Base-by-base conservation (phyloP, 2,113 vertebrate genomes). In the Leucopternis melanops region DNA sequence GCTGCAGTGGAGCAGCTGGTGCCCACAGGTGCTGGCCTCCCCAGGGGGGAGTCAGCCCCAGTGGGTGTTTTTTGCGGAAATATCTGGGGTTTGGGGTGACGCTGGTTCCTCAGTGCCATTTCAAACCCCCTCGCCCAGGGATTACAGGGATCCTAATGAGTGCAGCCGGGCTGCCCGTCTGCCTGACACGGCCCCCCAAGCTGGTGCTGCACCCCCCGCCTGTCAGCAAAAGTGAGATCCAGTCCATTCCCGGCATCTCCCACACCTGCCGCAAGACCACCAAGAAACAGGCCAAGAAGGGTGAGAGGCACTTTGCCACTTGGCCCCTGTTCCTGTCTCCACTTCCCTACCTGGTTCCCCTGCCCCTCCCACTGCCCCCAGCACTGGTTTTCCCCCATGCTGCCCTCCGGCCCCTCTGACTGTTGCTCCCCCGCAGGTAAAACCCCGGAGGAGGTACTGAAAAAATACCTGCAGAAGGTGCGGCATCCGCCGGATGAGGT, bases 71-170 rank as follows among this genome's bases (percentile, higher is more conserved):
- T 75, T 25, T 16, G 17, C 54, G 27, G 34, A 17, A 61, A 7
- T 26, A 6, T 9, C 29, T 47, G 59, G 15, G n/a, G 15, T 26
- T 63, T 1, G 3, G 55, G 31, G 34, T 49, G 49, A 25, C 0
- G 2, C 54, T 52, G 26, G 12, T n/a, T 82, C 54, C 67, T 90
- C 59, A 11, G 31, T 58, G 59, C 47, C 2, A 0, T 62, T 70
- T 84, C 1, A 1, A n/a, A 29, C 7, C 16, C 26, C 38, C 54
- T 25, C 1, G 8, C 10, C 4, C 96, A 99, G 99, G 99, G 80
- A 99, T 99, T 97, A 99, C 99, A 0, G 99, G 99, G n/a, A 99
- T 99, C 96, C 98, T 99, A 55, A 99, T 99, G 99, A 99, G 99
- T 0, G 99, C 99, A 0, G 99, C 99, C 0, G 99, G 99, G 67